Evolutionary conservation across 2,797 vertebrate genomes (phyloP).

Genomic region (Malacoraja senta): DNA sequence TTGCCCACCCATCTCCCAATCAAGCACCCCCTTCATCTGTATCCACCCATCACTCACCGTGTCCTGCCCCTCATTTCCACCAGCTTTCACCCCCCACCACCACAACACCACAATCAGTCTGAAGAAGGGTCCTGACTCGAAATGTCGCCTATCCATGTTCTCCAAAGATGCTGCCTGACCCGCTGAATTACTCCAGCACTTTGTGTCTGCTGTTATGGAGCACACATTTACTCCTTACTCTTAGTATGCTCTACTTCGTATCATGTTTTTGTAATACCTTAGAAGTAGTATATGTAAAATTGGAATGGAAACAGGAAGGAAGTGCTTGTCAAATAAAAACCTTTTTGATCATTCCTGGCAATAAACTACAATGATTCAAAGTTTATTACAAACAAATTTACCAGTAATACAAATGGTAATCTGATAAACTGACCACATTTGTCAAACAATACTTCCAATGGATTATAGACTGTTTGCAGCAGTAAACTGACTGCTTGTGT

Average conservation of each 20-base stretch:
- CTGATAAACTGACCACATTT: conserved; percentile 34
- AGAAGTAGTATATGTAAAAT: background rate
- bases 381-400: conserved; percentile 33
- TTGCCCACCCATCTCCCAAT: too few relatives aligned
- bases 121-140: too few relatives aligned
- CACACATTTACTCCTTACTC: background rate
- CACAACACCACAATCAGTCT: too few relatives aligned
- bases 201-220: too few relatives aligned
- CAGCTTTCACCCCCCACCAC: too few relatives aligned
- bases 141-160: too few relatives aligned
- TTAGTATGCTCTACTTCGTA: background rate
- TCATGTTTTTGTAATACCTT: background rate
- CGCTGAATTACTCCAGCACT: too few relatives aligned
- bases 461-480: conserved; percentile 16
- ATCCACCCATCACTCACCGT: too few relatives aligned
- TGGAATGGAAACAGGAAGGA: background rate
- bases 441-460: conserved; percentile 26
- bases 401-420: conserved; percentile 19
- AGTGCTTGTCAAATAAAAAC: conserved; percentile 29
- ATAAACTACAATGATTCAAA: conserved; percentile 31
- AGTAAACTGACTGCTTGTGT: background rate
- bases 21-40: too few relatives aligned
- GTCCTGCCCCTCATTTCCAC: too few relatives aligned
- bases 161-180: too few relatives aligned
- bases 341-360: conserved; percentile 26